phyloP scores from a whole-genome alignment of 1,140 invertebrate genomes.

The Eumeta japonica region DNA sequence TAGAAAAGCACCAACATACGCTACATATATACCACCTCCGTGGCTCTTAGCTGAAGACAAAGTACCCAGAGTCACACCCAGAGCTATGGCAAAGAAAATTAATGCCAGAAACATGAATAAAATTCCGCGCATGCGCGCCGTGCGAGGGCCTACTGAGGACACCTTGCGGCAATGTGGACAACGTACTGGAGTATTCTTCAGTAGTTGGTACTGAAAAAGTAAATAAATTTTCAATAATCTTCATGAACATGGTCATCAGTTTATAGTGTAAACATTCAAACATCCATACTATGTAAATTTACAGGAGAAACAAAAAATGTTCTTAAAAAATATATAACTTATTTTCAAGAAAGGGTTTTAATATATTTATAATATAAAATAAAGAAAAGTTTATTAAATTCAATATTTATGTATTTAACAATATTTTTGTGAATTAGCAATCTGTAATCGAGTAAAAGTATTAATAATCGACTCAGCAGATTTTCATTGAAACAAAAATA shows the following conservation, averaged over 20 bases:
- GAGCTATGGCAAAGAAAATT: conserved; percentile 70
- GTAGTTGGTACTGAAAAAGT: conserved; percentile 81
- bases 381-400: too few species aligned
- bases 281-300: too few species aligned
- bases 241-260: too few species aligned
- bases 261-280: conserved; percentile 2
- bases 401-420: too few species aligned
- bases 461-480: too few species aligned
- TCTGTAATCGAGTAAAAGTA: too few species aligned
- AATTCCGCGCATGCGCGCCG: conserved; percentile 74
- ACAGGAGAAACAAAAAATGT: too few species aligned
- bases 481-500: too few species aligned
- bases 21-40: conserved; percentile 78
- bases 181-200: conserved; percentile 90
- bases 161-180: conserved; percentile 95
- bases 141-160: conserved; percentile 85
- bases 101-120: conserved; percentile 78
- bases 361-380: too few species aligned
- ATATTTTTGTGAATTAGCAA: too few species aligned
- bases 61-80: conserved; percentile 73
- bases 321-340: too few species aligned
- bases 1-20: conserved; percentile 79
- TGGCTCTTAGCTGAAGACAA: conserved; percentile 59
- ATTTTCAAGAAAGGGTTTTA: too few species aligned
- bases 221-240: conserved; percentile 10